These are phyloP conservation scores for Lepus timidus DNA, from an alignment of 2,113 vertebrate species.

Conservation along the genomic window DNA sequence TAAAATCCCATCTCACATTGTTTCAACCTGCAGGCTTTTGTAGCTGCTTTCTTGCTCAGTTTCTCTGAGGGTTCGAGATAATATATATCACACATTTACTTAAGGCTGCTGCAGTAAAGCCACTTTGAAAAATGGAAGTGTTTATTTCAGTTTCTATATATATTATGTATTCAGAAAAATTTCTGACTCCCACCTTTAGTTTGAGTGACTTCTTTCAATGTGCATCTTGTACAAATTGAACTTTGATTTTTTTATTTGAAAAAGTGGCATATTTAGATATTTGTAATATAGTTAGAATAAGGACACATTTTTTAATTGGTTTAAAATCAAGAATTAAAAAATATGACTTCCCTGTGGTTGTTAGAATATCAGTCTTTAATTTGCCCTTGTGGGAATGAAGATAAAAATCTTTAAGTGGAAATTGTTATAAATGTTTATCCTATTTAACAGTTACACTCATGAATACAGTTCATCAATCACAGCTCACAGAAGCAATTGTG, in stretches of 20 bases:
- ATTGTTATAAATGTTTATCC: slow-evolving; percentile 92
- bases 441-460: slow-evolving; percentile 85
- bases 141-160: background rate
- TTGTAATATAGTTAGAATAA: background rate
- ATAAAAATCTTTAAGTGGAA: slow-evolving; percentile 88
- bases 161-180: background rate
- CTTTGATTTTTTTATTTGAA: background rate
- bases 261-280: background rate
- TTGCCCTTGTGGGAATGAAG: slow-evolving; percentile 84
- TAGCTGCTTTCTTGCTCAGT: background rate
- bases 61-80: background rate
- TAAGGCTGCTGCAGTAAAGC: background rate
- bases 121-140: background rate
- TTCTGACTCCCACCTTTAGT: background rate
- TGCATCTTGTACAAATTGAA: background rate
- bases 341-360: slow-evolving; percentile 37
- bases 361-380: slow-evolving; percentile 83
- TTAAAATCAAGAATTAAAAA: slow-evolving; percentile 44
- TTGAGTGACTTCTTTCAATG: slow-evolving; percentile 40
- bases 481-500: slow-evolving; percentile 90
- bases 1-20: background rate
- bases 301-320: background rate
- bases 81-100: background rate
- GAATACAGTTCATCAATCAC: slow-evolving; percentile 91
- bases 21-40: background rate